These are phyloP conservation scores for Trypoxylus dichotomus DNA, from an alignment of 1,140 invertebrate species.

Conservation along the genomic window DNA sequence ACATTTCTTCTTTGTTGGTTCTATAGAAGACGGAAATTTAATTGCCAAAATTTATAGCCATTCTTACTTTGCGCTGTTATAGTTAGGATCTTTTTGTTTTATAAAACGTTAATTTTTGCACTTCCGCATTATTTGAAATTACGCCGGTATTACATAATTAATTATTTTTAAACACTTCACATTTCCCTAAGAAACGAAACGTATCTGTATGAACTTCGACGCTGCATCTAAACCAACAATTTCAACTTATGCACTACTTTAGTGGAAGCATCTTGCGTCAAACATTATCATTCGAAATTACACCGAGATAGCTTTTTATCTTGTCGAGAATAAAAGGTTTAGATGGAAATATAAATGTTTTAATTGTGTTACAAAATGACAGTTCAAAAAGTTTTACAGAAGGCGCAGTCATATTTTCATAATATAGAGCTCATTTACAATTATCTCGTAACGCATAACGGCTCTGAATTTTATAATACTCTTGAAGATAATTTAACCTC, in stretches of 20 bases:
- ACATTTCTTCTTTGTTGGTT: too few relatives aligned
- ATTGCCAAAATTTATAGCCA: too few relatives aligned
- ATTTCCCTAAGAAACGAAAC: not conserved
- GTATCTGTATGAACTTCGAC: not conserved
- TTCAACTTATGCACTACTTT: not conserved
- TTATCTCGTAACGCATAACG: slow-evolving; percentile 7
- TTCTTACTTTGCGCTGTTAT: too few relatives aligned
- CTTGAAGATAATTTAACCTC: not conserved
- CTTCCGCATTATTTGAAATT: too few relatives aligned
- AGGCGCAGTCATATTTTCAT: not conserved
- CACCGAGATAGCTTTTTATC: slow-evolving; percentile 3
- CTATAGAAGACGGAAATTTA: too few relatives aligned
- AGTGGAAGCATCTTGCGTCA: not conserved
- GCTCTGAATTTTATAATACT: slow-evolving; percentile 2
- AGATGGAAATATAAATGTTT: slow-evolving; percentile 21
- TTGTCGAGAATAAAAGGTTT: not conserved
- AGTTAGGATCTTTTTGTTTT: too few relatives aligned
- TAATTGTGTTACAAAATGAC: slow-evolving; percentile 16
- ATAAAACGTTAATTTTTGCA: too few relatives aligned
- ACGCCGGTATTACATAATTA: not conserved
- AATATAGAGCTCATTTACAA: slow-evolving; percentile 11
- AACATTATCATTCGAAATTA: not conserved
- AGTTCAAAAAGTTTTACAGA: slow-evolving; percentile 23
- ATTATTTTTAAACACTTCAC: not conserved
- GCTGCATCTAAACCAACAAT: not conserved